Evolutionary conservation across 92 coral and sea anemone species (phyloP).

Genomic region (Phenganax stokvisi): DNA sequence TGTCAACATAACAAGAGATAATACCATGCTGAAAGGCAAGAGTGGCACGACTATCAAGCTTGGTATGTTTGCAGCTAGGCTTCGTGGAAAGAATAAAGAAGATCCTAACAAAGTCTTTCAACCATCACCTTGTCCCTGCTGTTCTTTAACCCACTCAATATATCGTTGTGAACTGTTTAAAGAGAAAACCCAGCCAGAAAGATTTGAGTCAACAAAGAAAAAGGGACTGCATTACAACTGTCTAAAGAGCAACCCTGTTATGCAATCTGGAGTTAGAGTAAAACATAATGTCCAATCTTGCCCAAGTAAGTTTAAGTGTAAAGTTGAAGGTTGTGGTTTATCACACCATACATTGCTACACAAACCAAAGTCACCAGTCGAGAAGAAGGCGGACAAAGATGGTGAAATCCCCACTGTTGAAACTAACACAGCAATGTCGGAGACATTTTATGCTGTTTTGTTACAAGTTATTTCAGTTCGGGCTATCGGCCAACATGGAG

Average conservation of each 20-base stretch:
- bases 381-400: no score
- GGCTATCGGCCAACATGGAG: slow-evolving; percentile 10
- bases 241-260: neutral
- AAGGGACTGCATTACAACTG: neutral
- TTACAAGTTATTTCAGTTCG: slow-evolving; percentile 47
- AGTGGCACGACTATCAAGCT: neutral
- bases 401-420: no score
- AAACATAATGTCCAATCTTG: neutral
- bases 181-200: slow-evolving; percentile 28
- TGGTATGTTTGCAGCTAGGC: neutral
- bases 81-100: neutral
- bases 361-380: slow-evolving; percentile 25
- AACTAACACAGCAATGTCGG: no score
- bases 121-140: slow-evolving; percentile 24
- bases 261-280: neutral
- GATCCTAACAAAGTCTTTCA: neutral
- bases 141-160: slow-evolving; percentile 33
- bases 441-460: slow-evolving; percentile 7
- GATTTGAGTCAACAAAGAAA: slow-evolving; percentile 37
- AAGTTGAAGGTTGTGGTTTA: slow-evolving; percentile 44
- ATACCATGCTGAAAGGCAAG: neutral
- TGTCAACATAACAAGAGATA: slow-evolving; percentile 34
- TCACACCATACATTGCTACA: slow-evolving; percentile 48
- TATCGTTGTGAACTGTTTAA: slow-evolving; percentile 45
- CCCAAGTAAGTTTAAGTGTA: slow-evolving; percentile 16